These are phyloP conservation scores for Mantis religiosa DNA, from an alignment of 2,888 invertebrate species.

Conservation along the genomic window DNA sequence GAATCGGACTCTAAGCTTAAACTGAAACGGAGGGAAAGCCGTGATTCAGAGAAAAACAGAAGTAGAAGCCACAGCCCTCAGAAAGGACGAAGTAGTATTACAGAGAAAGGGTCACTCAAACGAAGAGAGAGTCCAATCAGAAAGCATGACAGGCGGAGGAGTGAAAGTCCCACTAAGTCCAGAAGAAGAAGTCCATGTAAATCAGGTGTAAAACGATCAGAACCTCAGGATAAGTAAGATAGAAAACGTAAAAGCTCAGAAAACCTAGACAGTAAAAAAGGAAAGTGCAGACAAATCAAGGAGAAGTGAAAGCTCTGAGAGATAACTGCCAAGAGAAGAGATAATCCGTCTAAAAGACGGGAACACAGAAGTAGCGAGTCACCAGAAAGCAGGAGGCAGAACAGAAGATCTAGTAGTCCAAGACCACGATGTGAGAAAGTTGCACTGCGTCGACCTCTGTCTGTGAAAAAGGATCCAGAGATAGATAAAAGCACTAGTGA, in stretches of 20 bases:
- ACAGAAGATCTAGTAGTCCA: neutral
- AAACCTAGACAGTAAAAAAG: neutral
- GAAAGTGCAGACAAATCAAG: neutral
- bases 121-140: neutral
- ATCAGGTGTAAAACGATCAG: neutral
- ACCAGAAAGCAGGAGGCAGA: neutral
- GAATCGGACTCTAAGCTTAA: neutral
- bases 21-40: neutral
- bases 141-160: neutral
- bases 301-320: neutral
- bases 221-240: neutral
- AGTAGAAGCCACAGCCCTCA: neutral
- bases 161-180: neutral
- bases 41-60: neutral
- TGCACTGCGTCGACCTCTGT: neutral
- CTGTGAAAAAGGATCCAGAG: neutral
- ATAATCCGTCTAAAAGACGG: neutral
- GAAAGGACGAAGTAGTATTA: neutral
- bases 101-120: neutral
- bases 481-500: neutral
- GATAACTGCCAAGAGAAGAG: neutral
- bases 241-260: neutral
- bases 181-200: neutral
- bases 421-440: neutral
- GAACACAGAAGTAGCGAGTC: neutral